Conservation (phyloP, 2,888 invertebrate species). For the Erebia epiphron region DNA sequence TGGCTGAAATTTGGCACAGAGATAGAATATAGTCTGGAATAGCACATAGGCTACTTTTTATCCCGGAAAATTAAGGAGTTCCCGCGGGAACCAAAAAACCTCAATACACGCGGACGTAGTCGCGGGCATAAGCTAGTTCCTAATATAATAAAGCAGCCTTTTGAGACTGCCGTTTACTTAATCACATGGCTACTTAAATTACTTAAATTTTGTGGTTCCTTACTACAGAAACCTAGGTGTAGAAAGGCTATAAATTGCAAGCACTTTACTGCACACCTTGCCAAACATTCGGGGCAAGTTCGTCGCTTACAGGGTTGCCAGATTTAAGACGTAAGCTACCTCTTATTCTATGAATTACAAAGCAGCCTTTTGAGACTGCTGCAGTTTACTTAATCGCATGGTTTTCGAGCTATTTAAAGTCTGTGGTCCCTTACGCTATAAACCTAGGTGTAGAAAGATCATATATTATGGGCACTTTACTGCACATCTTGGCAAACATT, state of each 20-base stretch:
- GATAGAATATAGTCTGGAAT: too few species aligned
- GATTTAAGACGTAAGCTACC: background rate
- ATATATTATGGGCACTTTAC: constrained; percentile 21
- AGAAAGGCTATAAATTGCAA: constrained; percentile 10
- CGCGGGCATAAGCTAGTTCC: too few species aligned
- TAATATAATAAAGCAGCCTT: background rate
- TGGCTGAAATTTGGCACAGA: too few species aligned
- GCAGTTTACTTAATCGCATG: background rate
- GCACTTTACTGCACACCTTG: constrained; percentile 33
- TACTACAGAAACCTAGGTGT: background rate
- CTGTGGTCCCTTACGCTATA: background rate
- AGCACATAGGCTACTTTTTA: too few species aligned
- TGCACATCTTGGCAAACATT: constrained; percentile 27
- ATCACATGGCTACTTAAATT: background rate
- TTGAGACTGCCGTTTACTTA: background rate
- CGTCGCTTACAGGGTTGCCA: background rate
- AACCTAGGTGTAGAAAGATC: background rate
- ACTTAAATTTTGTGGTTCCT: background rate
- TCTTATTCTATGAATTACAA: background rate
- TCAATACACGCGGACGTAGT: too few species aligned
- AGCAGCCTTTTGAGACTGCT: background rate
- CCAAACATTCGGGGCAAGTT: background rate
- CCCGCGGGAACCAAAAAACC: too few species aligned
- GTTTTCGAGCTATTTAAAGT: background rate
- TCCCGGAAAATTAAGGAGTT: too few species aligned